phyloP scores from a whole-genome alignment of 2,888 invertebrate species.

The Nomada fabriciana region DNA sequence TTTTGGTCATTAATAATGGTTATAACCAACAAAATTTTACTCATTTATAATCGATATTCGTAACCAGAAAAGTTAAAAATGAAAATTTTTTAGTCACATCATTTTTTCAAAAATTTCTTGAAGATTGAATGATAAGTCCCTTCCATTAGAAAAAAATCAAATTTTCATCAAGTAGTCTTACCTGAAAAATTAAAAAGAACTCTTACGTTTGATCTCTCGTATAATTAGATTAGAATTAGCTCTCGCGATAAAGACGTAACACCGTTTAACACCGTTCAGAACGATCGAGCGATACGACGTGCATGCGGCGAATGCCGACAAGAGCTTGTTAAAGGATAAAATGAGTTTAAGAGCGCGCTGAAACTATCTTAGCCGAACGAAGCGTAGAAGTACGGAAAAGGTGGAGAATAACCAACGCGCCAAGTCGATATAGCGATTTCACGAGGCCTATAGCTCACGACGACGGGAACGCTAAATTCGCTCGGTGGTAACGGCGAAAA shows the following conservation, averaged over 20 bases:
- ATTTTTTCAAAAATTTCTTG: too few relatives aligned
- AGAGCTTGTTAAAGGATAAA: background rate
- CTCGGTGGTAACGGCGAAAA: conserved; percentile 54
- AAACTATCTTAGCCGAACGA: background rate
- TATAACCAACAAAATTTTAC: too few relatives aligned
- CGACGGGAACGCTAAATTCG: conserved; percentile 57
- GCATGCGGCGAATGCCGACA: background rate
- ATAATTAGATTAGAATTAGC: conserved; percentile 46
- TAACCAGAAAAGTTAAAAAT: too few relatives aligned
- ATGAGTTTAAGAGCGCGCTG: background rate
- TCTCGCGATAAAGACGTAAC: conserved; percentile 41
- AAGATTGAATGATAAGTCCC: too few relatives aligned
- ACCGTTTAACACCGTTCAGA: background rate
- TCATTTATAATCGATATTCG: too few relatives aligned
- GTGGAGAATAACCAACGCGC: background rate
- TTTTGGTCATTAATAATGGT: too few relatives aligned
- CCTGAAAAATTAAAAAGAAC: too few relatives aligned
- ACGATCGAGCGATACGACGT: background rate
- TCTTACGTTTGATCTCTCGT: too few relatives aligned
- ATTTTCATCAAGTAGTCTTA: too few relatives aligned
- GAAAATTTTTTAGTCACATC: too few relatives aligned
- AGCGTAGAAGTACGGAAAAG: background rate
- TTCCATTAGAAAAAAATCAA: too few relatives aligned
- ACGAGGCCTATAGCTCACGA: conserved; percentile 51
- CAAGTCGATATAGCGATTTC: conserved; percentile 60